Percentiles rank a stretch among this genome's conserved stretches.
Evolutionary conservation across 1,140 invertebrate genomes (phyloP).

Genomic region (Megalonaias nervosa): DNA sequence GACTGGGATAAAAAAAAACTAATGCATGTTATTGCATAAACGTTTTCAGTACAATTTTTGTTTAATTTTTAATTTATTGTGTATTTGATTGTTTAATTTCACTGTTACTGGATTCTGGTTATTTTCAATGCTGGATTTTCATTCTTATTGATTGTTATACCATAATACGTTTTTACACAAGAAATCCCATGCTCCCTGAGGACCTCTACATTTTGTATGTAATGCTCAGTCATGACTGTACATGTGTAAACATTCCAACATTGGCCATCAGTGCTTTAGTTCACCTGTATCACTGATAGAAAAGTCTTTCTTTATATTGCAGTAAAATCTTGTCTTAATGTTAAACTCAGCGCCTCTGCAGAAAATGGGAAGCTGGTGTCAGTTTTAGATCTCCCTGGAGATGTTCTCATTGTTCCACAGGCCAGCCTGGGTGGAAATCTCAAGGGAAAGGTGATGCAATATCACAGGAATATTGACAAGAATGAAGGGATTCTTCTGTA

Average conservation of each 20-base stretch:
- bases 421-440: constrained; percentile 72
- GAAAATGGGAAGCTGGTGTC: constrained; percentile 63
- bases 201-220: no score
- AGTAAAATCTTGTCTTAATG: constrained; percentile 68
- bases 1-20: no score
- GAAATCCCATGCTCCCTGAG: no score
- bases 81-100: no score
- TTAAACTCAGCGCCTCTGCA: constrained; percentile 57
- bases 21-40: no score
- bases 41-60: no score
- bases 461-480: constrained; percentile 72
- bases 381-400: constrained; percentile 67
- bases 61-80: no score
- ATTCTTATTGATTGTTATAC: no score
- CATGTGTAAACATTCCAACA: background rate
- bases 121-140: no score
- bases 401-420: constrained; percentile 73
- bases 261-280: background rate
- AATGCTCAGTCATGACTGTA: no score
- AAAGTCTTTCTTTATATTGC: constrained; percentile 32
- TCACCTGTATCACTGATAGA: background rate
- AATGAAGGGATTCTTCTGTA: constrained; percentile 68
- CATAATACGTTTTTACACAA: no score
- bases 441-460: constrained; percentile 72
- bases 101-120: no score